Evolutionary conservation across 2,888 invertebrate genomes (phyloP).

Genomic region (Drosophila nigricruria): DNA sequence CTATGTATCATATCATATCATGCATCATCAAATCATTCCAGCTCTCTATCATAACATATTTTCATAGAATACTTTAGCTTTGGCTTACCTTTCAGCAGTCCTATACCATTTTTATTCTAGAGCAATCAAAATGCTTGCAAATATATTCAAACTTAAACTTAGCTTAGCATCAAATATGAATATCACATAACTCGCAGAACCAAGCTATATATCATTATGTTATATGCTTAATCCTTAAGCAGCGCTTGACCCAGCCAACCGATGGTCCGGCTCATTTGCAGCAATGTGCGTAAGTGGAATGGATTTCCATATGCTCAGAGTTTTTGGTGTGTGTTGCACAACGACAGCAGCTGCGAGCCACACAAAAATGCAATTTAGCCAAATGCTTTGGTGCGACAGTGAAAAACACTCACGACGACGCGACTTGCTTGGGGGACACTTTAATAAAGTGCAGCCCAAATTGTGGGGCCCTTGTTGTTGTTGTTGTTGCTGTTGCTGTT

Average conservation of each 20-base stretch:
- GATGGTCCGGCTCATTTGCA: conserved; percentile 24
- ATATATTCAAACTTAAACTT: background rate
- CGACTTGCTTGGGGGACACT: conserved; percentile 46
- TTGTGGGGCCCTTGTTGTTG: conserved; percentile 46
- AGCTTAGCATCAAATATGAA: background rate
- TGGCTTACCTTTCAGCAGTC: background rate
- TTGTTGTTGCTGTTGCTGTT: conserved; percentile 49
- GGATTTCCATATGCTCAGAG: conserved; percentile 31
- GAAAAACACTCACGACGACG: conserved; percentile 56
- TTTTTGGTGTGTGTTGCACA: conserved; percentile 51
- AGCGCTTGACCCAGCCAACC: conserved; percentile 25
- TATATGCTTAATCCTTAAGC: conserved; percentile 10
- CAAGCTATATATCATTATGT: background rate
- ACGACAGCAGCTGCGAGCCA: conserved; percentile 29
- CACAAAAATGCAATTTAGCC: conserved; percentile 60
- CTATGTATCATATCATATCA: too few relatives aligned
- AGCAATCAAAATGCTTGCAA: background rate
- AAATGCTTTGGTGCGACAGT: conserved; percentile 58
- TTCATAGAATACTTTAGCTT: background rate
- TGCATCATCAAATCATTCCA: background rate
- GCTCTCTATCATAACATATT: background rate
- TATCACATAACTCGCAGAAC: background rate
- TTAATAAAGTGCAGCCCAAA: conserved; percentile 72
- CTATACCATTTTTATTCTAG: background rate
- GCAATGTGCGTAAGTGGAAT: conserved; percentile 46